phyloP scores from a whole-genome alignment of 2,797 vertebrate species.

The Phalloptychus januarius region DNA sequence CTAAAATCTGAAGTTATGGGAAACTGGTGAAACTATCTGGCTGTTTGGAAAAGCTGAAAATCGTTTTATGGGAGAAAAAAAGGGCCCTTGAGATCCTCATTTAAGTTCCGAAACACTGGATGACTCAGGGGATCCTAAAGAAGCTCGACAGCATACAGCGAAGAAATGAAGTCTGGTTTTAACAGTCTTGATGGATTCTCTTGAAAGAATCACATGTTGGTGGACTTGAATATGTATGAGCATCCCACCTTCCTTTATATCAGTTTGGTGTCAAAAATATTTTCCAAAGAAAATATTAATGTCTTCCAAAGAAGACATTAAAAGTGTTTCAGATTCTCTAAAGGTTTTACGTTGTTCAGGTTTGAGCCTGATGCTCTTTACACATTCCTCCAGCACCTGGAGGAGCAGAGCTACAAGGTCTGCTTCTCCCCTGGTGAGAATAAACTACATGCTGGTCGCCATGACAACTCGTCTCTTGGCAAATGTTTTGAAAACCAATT shows the following conservation, averaged over 20 bases:
- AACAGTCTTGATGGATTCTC: not conserved
- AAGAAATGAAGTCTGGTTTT: not conserved
- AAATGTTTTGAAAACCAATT: not conserved
- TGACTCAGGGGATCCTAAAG: not conserved
- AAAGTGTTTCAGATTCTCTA: not conserved
- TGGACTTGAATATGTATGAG: not conserved
- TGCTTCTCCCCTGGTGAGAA: too few relatives aligned
- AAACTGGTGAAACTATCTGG: not conserved
- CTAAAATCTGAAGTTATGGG: constrained; percentile 3
- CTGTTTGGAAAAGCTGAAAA: not conserved
- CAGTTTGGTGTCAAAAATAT: not conserved
- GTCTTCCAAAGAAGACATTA: not conserved
- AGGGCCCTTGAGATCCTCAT: not conserved
- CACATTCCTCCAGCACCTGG: not conserved
- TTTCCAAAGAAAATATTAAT: not conserved
- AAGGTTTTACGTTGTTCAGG: not conserved
- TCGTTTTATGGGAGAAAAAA: not conserved
- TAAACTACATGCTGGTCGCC: not conserved
- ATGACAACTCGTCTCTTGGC: not conserved
- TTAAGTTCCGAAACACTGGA: constrained; percentile 10
- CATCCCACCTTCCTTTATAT: not conserved
- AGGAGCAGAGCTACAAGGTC: too few relatives aligned
- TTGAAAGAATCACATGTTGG: not conserved
- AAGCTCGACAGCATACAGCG: not conserved
- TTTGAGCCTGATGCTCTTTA: not conserved